Base-by-base conservation (phyloP, 1,140 invertebrate species). In the Manduca sexta region DNA sequence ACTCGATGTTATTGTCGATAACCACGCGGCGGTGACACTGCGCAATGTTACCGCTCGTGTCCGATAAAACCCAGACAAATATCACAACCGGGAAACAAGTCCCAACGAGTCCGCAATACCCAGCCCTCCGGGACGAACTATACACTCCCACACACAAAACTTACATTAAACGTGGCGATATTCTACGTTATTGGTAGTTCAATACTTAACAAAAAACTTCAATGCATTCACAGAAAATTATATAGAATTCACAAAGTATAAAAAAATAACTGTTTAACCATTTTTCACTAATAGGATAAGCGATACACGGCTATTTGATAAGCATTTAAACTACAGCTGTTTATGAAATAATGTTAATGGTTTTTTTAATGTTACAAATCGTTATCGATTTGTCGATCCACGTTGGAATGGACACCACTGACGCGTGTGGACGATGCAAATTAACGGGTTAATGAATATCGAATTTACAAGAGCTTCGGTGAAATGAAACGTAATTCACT, bases 121-220 rank as follows among this genome's bases (percentile, higher is more conserved):
- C 69, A 64, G 61, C 60, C 50, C 48, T 45, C 45, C 45, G 38
- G 42, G 57, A 60, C 46, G 49, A 56, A 47, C 43, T 66, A 59
- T 66, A 64, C 65, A 68, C 45, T 65, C 76, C 71, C 65, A 74
- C 60, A 74, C 67, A 80, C 74, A 74, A 70, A 79, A 78, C 72
- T 74, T 70, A 79, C 54, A 63, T 73, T 59, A 71, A 57, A 62
- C 12, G 57, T 72, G 63, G 66, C 64, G 58, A 68, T 58, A 68
- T 64, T 64, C 66, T 75, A 78, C 67, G 56, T 70, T 79, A 82
- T 3, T 82, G 78, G 78, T 82, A 79, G 74, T 74, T 72, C 60
- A 73, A 70, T 81, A 77, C 76, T 74, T 71, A 74, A 72, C 45
- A 56, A 58, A 55, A 51, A 69, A 37, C 14, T 45, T 35, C 43